Percentiles rank a stretch among this genome's conserved stretches.
These are phyloP conservation scores for Sylvilagus floridanus DNA, from an alignment of 2,797 vertebrate species.

Conservation along the genomic window DNA sequence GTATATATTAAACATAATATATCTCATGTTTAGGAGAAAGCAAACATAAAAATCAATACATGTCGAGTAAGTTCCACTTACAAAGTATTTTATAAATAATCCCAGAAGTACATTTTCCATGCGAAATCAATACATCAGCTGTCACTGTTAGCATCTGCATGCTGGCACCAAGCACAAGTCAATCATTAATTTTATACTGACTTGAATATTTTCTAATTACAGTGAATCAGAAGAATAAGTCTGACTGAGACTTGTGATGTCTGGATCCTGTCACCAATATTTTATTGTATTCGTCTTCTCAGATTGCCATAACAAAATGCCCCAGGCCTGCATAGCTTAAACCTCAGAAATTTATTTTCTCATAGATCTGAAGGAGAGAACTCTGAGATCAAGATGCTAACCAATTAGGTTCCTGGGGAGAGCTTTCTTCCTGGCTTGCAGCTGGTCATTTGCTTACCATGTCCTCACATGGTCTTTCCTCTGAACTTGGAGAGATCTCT, in stretches of 20 bases:
- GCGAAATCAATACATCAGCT: neutral
- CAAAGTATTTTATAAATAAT: slow-evolving; percentile 3
- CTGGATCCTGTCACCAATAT: neutral
- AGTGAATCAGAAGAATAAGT: neutral
- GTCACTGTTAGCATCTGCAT: neutral
- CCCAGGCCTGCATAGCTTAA: neutral
- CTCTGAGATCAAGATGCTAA: neutral
- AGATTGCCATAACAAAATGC: neutral
- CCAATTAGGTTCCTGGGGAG: neutral
- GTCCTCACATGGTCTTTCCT: neutral
- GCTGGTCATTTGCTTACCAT: neutral
- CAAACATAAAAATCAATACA: neutral
- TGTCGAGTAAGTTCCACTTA: neutral
- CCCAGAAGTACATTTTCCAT: neutral
- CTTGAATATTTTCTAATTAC: neutral
- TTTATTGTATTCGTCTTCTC: neutral
- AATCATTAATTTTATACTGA: neutral
- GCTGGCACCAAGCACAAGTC: neutral
- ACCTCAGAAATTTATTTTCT: neutral
- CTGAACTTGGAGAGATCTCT: neutral
- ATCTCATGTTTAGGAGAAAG: neutral
- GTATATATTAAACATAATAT: neutral
- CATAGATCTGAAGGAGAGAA: neutral
- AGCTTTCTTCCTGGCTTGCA: neutral
- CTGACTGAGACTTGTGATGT: neutral